These are phyloP conservation scores for Pachypsylla venusta DNA, from an alignment of 1,140 invertebrate species.

Conservation along the genomic window DNA sequence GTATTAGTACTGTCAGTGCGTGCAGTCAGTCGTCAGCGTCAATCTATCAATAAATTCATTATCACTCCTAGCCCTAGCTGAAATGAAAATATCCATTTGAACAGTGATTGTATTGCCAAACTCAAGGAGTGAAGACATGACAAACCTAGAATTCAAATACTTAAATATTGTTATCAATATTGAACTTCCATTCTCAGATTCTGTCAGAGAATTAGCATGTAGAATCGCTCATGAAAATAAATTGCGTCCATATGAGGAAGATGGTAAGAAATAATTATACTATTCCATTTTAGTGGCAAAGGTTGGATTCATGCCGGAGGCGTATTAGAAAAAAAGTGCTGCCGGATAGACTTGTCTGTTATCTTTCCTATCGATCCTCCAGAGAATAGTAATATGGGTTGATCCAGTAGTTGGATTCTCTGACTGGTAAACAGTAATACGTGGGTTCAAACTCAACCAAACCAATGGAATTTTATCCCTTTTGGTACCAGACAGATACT, in stretches of 20 bases:
- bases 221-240: conserved; percentile 50
- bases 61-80: no score
- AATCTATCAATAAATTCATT: no score
- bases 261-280: conserved; percentile 28
- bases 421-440: conserved; percentile 18
- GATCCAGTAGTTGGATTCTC: conserved; percentile 31
- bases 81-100: no score
- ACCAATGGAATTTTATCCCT: no score
- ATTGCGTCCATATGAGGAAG: conserved; percentile 50
- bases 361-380: conserved; percentile 30
- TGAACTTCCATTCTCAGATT: conserved; percentile 41
- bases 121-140: no score
- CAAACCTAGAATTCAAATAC: no score
- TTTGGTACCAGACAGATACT: no score
- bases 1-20: no score
- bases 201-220: conserved; percentile 45
- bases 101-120: no score
- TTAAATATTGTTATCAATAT: no score
- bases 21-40: no score
- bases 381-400: conserved; percentile 29
- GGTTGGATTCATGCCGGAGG: neutral
- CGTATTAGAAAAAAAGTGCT: conserved; percentile 6
- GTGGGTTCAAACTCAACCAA: no score
- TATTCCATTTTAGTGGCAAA: conserved; percentile 10
- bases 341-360: conserved; percentile 26